Evolutionary conservation across 2,113 vertebrate species (phyloP), one percentile per base, ranked within the genome.

Genomic region (Rhinogobius similis): DNA sequence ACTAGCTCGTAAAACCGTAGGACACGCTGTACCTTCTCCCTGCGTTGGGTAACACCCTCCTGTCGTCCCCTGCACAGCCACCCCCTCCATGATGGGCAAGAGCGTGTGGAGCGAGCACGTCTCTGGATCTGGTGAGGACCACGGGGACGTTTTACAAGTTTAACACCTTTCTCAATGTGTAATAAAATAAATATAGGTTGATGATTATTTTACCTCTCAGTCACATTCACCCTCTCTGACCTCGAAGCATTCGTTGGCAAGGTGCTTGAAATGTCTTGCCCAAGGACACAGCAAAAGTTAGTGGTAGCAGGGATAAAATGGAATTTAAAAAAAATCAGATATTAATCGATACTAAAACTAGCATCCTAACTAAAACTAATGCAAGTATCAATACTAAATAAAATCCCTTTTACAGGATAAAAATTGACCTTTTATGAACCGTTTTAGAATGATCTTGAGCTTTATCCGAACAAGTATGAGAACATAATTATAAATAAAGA

Each of bases 91-190:
- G 63, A 89, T 89, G 76, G 91, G 91, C 10, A 91, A 86, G 44
- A 93, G 86, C 63, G 81, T 93, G 48, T 92, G 93, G 91, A 88
- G 87, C 70, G 91, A 91, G 27, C 81, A 83, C 32, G 75, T 73
- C 1, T 93, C 91, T 21, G 84, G 78, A 27, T 92, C 91, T 41
- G 92, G 93, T 93, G 78, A 81, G 89, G 11, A 62, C 24, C 12
- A 4, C 41, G 14, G 2, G 43, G 44, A 48, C 18, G 8, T 48
- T 48, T 48, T n/a, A 20, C 13, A 44, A 44, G 14, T 44, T 44
- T 44, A 14, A 41, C 39, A 41, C 14, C 7, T 48, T 10, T 21
- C 46, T 2, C 46, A 50, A 50, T 21, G 46, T 0, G 8, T 21
- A 50, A 21, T 21, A 1, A 5, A 48, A 48, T 48, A 48, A 46